Conservation (phyloP, 2,113 vertebrate genomes). For the Hymenochirus boettgeri region DNA sequence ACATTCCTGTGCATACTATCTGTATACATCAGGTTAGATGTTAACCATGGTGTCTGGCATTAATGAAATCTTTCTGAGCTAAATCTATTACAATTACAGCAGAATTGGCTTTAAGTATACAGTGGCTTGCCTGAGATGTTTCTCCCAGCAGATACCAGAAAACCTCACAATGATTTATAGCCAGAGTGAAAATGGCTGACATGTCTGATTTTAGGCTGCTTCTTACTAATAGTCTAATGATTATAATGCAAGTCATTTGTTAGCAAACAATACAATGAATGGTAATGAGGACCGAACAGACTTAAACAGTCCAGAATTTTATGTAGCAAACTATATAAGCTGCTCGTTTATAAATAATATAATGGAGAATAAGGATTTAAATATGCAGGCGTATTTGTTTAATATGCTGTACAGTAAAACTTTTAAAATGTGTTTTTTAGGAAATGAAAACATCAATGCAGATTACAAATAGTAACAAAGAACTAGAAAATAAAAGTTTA, state of each 20-base stretch:
- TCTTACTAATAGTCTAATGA: conserved; percentile 50
- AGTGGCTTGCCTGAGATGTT: conserved; percentile 19
- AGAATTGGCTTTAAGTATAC: conserved; percentile 26
- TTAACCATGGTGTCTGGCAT: conserved; percentile 33
- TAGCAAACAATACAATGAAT: conserved; percentile 36
- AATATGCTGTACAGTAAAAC: too few species aligned
- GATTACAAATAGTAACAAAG: too few species aligned
- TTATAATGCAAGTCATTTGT: conserved; percentile 40
- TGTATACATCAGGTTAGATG: conserved; percentile 24
- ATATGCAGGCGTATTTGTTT: too few species aligned
- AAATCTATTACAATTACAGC: conserved; percentile 21
- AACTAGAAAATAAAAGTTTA: too few species aligned
- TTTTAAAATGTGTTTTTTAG: too few species aligned
- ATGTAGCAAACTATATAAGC: background rate
- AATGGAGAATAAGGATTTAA: too few species aligned
- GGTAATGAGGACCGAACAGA: conserved; percentile 32
- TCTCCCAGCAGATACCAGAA: conserved; percentile 46
- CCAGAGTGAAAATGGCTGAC: conserved; percentile 23
- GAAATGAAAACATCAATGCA: too few species aligned
- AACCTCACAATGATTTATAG: conserved; percentile 49
- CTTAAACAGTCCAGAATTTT: background rate
- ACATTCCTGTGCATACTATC: conserved; percentile 20
- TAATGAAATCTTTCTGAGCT: conserved; percentile 37
- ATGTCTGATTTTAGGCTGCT: conserved; percentile 38
- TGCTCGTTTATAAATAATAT: conserved; percentile 24